Conservation (phyloP, 2,797 vertebrate species). For the Galago senegalensis region DNA sequence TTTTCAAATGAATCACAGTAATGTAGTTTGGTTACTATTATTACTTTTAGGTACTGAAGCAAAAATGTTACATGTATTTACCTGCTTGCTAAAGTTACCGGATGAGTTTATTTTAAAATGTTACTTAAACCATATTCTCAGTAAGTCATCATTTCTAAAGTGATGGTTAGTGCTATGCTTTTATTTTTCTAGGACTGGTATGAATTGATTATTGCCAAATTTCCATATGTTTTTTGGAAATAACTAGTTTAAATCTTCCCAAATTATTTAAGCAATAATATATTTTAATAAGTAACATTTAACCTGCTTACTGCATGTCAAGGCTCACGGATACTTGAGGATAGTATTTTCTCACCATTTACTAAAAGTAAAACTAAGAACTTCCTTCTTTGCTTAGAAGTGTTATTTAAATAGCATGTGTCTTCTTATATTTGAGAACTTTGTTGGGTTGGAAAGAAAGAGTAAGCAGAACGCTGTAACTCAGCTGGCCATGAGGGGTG, state of each 20-base stretch:
- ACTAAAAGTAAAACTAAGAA: neutral
- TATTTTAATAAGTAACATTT: neutral
- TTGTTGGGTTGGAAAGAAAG: neutral
- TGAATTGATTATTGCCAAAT: neutral
- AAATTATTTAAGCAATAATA: neutral
- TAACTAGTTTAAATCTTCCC: conserved; percentile 35
- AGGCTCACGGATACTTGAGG: neutral
- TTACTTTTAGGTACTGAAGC: conserved; percentile 3
- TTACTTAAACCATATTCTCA: neutral
- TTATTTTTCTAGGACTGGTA: neutral
- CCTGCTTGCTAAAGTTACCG: neutral
- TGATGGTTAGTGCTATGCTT: neutral
- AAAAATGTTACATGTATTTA: conserved; percentile 27
- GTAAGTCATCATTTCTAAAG: neutral
- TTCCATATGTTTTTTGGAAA: neutral
- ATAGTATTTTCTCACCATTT: neutral
- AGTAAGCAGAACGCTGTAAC: neutral
- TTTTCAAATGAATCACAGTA: neutral
- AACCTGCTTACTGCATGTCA: neutral
- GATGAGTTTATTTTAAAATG: conserved; percentile 35
- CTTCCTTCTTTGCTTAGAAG: neutral
- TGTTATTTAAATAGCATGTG: neutral
- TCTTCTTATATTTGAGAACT: no score
- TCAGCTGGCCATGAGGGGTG: neutral
- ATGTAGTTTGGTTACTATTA: neutral